Conservation (phyloP, 2,113 vertebrate species). For the Porphyrio hochstetteri region DNA sequence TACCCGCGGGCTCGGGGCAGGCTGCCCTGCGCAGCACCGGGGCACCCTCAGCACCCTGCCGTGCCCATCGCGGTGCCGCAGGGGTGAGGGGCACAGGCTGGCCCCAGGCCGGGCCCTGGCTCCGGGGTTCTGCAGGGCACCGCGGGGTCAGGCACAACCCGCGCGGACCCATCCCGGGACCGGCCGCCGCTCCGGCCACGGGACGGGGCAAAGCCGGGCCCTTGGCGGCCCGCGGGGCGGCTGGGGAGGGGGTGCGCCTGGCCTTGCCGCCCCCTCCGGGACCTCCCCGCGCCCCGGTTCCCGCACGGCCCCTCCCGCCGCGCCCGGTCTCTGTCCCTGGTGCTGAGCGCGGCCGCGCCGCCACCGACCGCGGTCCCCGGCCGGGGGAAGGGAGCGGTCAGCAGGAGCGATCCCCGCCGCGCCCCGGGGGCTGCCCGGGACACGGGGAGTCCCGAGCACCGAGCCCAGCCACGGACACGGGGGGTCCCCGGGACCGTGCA, state of each 20-base stretch:
- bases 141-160: neutral
- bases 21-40: neutral
- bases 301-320: neutral
- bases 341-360: neutral
- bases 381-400: no score
- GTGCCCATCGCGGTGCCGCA: accelerated
- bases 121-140: neutral
- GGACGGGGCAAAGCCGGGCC: neutral
- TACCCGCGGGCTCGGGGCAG: accelerated
- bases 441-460: neutral
- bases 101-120: neutral
- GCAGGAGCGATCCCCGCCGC: neutral
- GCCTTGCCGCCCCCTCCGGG: no score
- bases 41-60: neutral
- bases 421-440: neutral
- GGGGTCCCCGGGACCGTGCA: neutral
- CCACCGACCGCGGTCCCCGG: neutral
- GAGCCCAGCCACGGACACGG: no score
- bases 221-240: neutral
- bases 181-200: neutral
- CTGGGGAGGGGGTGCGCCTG: accelerated
- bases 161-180: neutral
- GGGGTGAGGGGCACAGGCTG: neutral
- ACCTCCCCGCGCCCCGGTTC: neutral
- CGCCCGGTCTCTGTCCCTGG: slow-evolving; percentile 18